Base-by-base conservation (phyloP, 2,888 invertebrate species). In the Ellobium chinense region DNA sequence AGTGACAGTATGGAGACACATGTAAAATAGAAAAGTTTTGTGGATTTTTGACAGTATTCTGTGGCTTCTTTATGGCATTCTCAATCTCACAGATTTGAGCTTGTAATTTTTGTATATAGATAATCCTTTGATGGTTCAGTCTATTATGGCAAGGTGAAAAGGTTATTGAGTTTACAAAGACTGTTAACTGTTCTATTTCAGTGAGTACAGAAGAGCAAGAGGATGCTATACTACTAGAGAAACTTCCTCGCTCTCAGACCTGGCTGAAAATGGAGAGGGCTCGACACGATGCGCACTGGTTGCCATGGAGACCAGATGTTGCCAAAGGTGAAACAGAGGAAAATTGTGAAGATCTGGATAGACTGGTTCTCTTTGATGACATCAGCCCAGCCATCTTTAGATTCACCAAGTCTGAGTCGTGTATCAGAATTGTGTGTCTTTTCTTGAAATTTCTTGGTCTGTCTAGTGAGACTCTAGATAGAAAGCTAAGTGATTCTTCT, bases 301-400 rank as follows among this genome's bases (percentile, higher is more conserved):
- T 93, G 73, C 92, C 93, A 81, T 93, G 93, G 92, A 87, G 88
- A 88, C 91, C 91, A 46, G 88, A 89, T 81, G 5, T 82, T 9
- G 62, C 72, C 4, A 82, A 87, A 62, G 88, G 86, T 70, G 90
- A 92, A 79, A 90, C 88, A 29, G 89, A 88, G 46, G 91, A 92
- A 34, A 92, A 92, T 76, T 92, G 93, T 87, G 93, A 93, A 81
- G 93, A 93, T 83, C 85, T 90, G 2, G 93, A 93, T 39, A 84
- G 93, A 29, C 87, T 92, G 60, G 92, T 93, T 58, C 78, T 92
- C 9, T 90, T 91, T 86, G 93, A 93, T 82, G 93, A 93, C 83
- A 84, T 93, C 21, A 84, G 88, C 14, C 87, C 88, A 7, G 85
- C 86, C 63, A 74, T 93, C 36, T 88, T 92, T 72, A 77, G 75